These are phyloP conservation scores for Nannoperca australis DNA, from an alignment of 2,797 vertebrate species.

Conservation along the genomic window DNA sequence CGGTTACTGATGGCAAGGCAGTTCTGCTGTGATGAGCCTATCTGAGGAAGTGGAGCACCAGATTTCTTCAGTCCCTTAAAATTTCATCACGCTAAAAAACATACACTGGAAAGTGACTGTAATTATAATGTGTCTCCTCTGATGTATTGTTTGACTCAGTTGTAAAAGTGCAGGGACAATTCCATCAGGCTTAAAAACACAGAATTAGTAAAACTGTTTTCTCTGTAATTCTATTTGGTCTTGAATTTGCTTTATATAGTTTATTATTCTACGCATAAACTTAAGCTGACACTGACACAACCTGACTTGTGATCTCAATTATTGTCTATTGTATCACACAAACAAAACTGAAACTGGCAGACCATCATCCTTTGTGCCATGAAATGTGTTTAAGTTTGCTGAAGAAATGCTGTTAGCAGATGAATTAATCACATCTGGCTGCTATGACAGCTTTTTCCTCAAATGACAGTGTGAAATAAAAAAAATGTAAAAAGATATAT, in stretches of 20 bases:
- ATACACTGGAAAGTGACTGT: constrained; percentile 54
- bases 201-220: constrained; percentile 36
- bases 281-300: constrained; percentile 35
- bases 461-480: constrained; percentile 48
- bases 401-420: constrained; percentile 42
- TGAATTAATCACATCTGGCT: constrained; percentile 52
- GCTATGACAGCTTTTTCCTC: constrained; percentile 50
- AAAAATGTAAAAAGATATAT: constrained; percentile 52
- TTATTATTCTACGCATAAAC: constrained; percentile 21
- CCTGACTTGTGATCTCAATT: constrained; percentile 39
- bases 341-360: constrained; percentile 49
- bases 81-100: constrained; percentile 64
- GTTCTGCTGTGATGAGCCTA: constrained; percentile 79
- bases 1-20: constrained; percentile 76
- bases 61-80: constrained; percentile 65
- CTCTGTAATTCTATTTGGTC: constrained; percentile 4
- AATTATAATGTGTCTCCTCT: constrained; percentile 64
- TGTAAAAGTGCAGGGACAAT: constrained; percentile 47
- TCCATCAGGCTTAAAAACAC: constrained; percentile 40
- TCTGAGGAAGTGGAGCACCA: constrained; percentile 60
- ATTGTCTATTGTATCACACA: constrained; percentile 33
- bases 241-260: constrained; percentile 23
- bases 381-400: constrained; percentile 49
- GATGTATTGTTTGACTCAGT: constrained; percentile 57
- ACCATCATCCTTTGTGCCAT: constrained; percentile 22